Evolutionary conservation across 2,888 invertebrate genomes (phyloP), one percentile per base, ranked within the genome.

Genomic region (Platycnemis pennipes): DNA sequence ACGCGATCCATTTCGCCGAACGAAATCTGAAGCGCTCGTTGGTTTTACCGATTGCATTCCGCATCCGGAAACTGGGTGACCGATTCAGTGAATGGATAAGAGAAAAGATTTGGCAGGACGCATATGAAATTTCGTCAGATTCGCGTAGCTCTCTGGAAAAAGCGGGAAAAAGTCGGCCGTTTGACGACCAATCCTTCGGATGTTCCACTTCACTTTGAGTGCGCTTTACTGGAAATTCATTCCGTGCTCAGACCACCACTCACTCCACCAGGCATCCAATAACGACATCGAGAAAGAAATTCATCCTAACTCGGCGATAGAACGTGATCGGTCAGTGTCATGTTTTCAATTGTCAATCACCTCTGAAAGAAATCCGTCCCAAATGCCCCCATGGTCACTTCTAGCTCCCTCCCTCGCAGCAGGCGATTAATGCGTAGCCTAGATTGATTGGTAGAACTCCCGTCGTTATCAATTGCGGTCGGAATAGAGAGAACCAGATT

Each of bases 271-370:
- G 77, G 13, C 77, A 77, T 77, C 31, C 77, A 77, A 77, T 31
- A 77, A 77, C 13, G 37, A 31, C 77, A 37, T n/a, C 22, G 22
- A 63, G 26, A 63, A 63, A 63, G 16, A 77, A 37, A 8, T 31
- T 13, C 77, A 1, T 0, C 13, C 37, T 11, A 2, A 26, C 77
- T 77, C 77, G 77, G 2, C 31, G 13, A 5, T 77, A 8, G 37
- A 77, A 37, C 77, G 77, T 77, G 77, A 77, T 77, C 77, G 31
- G 37, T 77, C 37, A 77, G 77, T 37, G 77, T 77, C 77, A 13
- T 31, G 77, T 77, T 77, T 63, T 37, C 11, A 4, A 16, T 13
- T 77, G 77, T 37, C 77, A 77, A 77, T 37, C 77, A 77, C 77
- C 16, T 13, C 37, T 31, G 77, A 37, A 37, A 8, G 4, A 77